Evolutionary conservation across 2,888 invertebrate species (phyloP), one percentile per base, ranked within the genome.

Genomic region (Heliconius ethilla): DNA sequence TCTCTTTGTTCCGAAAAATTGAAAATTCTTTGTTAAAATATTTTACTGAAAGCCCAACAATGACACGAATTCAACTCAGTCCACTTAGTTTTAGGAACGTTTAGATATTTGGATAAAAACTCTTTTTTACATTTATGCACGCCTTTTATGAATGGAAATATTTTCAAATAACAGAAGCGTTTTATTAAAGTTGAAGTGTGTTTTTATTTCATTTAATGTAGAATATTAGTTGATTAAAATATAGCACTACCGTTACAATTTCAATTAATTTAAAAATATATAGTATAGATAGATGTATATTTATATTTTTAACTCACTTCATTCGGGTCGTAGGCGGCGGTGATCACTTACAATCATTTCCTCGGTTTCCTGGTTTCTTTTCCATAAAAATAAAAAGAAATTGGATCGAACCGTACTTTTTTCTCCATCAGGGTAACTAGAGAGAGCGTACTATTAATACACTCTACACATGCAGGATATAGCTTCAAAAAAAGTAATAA

Each of bases 1-100:
- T 37, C 73, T 9, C 73, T 74, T 74, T 74, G 73, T 74, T 74
- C 73, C n/a, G n/a, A 74, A 72, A 77, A 77, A 77, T 73, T 72
- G 66, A 72, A 72, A 77, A 72, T 72, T 77, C 76, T 66, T 77
- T 72, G 66, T 77, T 73, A 73, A 73, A 77, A 76, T 67, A 73
- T 73, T 77, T 77, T 77, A 73, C 66, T 73, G 59, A 73, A 77
- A 67, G 65, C 67, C 67, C 67, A 77, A 77, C 66, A 73, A 77
- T 67, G 72, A 59, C 59, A 67, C 37, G 76, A 77, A 77, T 77
- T 73, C 73, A 73, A 67, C 73, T 70, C 63, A 65, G 73, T 73
- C 59, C 77, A 55, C 59, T 73, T 73, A 67, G 73, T 73, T 77
- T 66, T 73, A 51, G 40, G 62, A 75, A 66, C 66, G 51, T 74